Base-by-base conservation (phyloP, 2,113 vertebrate genomes). In the Cranoglanis bouderius region DNA sequence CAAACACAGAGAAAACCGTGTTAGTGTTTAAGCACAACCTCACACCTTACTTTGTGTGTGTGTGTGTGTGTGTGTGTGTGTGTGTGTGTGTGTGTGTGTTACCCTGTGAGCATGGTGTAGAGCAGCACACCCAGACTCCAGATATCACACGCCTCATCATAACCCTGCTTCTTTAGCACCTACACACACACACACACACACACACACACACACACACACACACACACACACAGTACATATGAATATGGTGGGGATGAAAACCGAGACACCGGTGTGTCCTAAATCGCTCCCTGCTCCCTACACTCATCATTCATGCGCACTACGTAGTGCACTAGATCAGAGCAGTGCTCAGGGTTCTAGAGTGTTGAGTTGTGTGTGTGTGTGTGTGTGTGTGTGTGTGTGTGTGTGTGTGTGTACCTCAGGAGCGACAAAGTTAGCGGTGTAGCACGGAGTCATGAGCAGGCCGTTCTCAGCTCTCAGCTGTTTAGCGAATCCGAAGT, bases 121-220 rank as follows among this genome's bases (percentile, higher is more conserved):
- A 97, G 96, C 46, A 97, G 96, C 88, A 97, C 97, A 89, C 97
- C 97, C 87, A 97, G 93, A 92, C 97, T 97, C 97, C 97, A 97
- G 90, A 97, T 97, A 93, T 97, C 97, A 94, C 97, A 97, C 49
- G 97, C 96, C 92, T 96, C 97, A 94, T 97, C 97, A 65, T 97
- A 97, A 6, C 97, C 97, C 88, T 97, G 97, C 91, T 97, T 95
- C 95, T 96, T 97, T 90, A 97, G 94, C 93, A 97, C 97, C 97
- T 97, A 51, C 14, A 86, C 18, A 83, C 35, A 85, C 18, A 85
- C 46, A 83, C 53, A 87, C 87, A 87, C 55, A 65, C n/a, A 70
- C 57, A 84, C 65, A 82, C 53, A 85, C 85, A 90, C 93, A 53
- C 90, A 89, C 84, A 83, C 70, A 80, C 77, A 80, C 26, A 51